phyloP scores from a whole-genome alignment of 2,113 vertebrate genomes.

The Myxocyprinus asiaticus region DNA sequence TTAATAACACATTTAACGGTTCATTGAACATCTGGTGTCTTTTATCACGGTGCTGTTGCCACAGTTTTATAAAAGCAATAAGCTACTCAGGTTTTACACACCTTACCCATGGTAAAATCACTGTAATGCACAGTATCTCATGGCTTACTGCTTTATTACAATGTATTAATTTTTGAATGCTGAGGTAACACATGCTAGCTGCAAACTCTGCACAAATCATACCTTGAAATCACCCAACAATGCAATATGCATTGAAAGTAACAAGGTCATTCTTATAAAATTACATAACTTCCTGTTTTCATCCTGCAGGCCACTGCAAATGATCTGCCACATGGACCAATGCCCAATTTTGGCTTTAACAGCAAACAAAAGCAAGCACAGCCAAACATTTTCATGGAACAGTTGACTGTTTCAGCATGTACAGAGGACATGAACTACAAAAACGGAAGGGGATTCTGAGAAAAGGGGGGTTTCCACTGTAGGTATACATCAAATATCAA shows the following conservation, averaged over 20 bases:
- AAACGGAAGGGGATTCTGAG: background rate
- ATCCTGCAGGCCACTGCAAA: background rate
- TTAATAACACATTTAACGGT: no score
- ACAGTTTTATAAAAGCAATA: no score
- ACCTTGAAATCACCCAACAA: constrained; percentile 2
- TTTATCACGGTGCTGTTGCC: no score
- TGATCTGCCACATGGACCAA: background rate
- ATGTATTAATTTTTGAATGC: background rate
- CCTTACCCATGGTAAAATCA: background rate
- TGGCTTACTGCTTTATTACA: no score
- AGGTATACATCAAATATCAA: background rate
- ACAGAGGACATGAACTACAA: background rate
- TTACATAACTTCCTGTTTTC: background rate
- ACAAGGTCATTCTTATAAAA: background rate
- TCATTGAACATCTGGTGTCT: no score
- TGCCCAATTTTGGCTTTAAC: background rate
- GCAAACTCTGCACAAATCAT: background rate
- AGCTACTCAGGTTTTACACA: background rate
- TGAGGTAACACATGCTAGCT: background rate
- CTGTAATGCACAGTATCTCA: no score
- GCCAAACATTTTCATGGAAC: background rate
- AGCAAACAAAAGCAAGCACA: background rate
- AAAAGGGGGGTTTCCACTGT: constrained; percentile 2
- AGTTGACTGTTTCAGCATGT: background rate
- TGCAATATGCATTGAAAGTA: background rate